A percentile compares a stretch with the other conserved stretches of the same genome.
These are phyloP conservation scores for Operophtera brumata DNA, from an alignment of 2,888 invertebrate species.

Conservation along the genomic window DNA sequence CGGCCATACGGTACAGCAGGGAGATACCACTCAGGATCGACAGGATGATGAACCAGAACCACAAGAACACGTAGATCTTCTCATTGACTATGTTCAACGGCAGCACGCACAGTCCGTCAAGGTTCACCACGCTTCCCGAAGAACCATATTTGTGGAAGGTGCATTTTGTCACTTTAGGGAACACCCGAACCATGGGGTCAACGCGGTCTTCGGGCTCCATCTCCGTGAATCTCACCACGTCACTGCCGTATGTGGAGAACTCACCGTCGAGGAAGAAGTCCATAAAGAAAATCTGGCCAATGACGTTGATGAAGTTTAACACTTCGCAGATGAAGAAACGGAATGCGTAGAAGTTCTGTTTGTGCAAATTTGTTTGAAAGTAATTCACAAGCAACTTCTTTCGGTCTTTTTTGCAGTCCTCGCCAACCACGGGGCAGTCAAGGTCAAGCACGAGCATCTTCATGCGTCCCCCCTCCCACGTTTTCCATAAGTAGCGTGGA, in stretches of 20 bases:
- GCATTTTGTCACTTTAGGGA: conserved; percentile 96
- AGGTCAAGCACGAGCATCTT: conserved; percentile 94
- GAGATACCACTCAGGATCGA: conserved; percentile 90
- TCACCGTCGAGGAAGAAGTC: conserved; percentile 95
- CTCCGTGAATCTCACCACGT: conserved; percentile 94
- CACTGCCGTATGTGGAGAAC: conserved; percentile 94
- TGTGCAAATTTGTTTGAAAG: conserved; percentile 88
- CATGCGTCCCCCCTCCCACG: conserved; percentile 95
- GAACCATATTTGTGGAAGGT: conserved; percentile 98
- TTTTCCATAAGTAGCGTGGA: conserved; percentile 95
- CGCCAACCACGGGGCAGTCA: conserved; percentile 91
- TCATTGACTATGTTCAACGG: conserved; percentile 96
- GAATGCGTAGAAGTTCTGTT: conserved; percentile 94
- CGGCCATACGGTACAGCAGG: conserved; percentile 88
- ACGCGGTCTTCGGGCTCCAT: conserved; percentile 92
- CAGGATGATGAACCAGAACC: conserved; percentile 96
- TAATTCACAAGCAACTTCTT: conserved; percentile 92
- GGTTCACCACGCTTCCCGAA: conserved; percentile 93
- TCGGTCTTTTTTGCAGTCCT: conserved; percentile 89
- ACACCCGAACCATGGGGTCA: conserved; percentile 92
- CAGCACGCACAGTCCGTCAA: conserved; percentile 94
- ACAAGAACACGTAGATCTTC: conserved; percentile 95
- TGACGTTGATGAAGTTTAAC: conserved; percentile 93
- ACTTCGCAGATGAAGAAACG: conserved; percentile 94
- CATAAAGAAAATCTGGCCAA: conserved; percentile 95